phyloP scores from a whole-genome alignment of 2,888 invertebrate genomes.

The Homarus gammarus region DNA sequence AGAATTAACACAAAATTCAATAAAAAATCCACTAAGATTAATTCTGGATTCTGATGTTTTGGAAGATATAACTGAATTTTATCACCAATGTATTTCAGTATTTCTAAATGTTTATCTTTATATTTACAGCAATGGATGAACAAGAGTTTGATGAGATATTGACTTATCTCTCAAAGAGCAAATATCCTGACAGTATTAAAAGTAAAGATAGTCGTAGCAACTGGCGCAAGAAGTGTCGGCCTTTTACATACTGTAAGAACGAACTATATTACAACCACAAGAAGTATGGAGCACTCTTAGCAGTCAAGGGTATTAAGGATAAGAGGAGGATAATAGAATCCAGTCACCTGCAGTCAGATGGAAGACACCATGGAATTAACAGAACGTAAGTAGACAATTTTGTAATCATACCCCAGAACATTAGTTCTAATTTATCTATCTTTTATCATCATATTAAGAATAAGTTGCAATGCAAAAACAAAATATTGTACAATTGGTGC shows the following conservation, averaged over 20 bases:
- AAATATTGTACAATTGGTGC: too few relatives aligned
- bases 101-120: too few relatives aligned
- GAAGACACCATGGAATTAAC: conserved; percentile 62
- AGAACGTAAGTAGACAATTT: conserved; percentile 63
- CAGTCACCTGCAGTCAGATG: conserved; percentile 53
- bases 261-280: conserved; percentile 63
- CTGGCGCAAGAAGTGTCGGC: conserved; percentile 69
- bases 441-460: too few relatives aligned
- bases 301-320: conserved; percentile 51
- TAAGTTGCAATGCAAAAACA: too few relatives aligned
- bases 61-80: too few relatives aligned
- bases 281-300: conserved; percentile 57
- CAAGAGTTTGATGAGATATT: conserved; percentile 60
- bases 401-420: too few relatives aligned
- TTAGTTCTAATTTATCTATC: too few relatives aligned
- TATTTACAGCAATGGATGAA: conserved; percentile 56
- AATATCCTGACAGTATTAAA: conserved; percentile 62
- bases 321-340: conserved; percentile 53
- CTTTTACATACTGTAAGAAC: conserved; percentile 60
- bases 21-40: too few relatives aligned
- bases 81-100: too few relatives aligned
- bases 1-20: too few relatives aligned
- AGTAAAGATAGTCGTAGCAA: conserved; percentile 60
- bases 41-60: too few relatives aligned
- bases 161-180: conserved; percentile 50